Evolutionary conservation across 1,140 invertebrate genomes (phyloP).

Genomic region (Sinonovacula constricta): DNA sequence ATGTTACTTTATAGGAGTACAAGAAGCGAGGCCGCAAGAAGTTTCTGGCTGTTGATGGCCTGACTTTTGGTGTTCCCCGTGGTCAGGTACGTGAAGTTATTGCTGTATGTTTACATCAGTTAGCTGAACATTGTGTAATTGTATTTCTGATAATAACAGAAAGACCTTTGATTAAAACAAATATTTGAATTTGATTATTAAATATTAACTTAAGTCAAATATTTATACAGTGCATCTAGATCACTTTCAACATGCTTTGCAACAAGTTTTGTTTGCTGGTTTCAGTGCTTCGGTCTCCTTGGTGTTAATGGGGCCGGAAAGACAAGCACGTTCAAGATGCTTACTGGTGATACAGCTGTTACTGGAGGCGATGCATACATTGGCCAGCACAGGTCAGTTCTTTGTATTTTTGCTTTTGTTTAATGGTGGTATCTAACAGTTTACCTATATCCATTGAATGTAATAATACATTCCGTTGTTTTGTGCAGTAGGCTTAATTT

Average conservation of each 20-base stretch:
- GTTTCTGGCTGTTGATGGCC: conserved; percentile 20
- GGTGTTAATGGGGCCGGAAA: conserved; percentile 76
- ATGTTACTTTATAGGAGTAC: conserved; percentile 27
- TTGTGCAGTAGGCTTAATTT: neutral
- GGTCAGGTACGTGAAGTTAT: conserved; percentile 13
- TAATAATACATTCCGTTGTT: neutral
- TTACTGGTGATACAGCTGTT: conserved; percentile 60
- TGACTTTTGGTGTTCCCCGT: conserved; percentile 27
- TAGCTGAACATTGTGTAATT: neutral
- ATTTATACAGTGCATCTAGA: neutral
- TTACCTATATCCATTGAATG: neutral
- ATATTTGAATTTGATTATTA: neutral
- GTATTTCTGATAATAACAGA: neutral
- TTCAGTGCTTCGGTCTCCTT: conserved; percentile 71
- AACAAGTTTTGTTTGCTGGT: neutral
- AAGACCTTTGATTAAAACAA: neutral
- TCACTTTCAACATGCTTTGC: neutral
- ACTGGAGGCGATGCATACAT: conserved; percentile 57
- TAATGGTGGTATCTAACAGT: neutral
- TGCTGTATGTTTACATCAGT: neutral
- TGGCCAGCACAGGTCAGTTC: conserved; percentile 33
- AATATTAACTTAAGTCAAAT: too few species aligned
- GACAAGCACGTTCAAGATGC: conserved; percentile 76
- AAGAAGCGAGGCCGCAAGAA: neutral
- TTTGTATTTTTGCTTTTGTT: conserved; percentile 8